These are phyloP conservation scores for Seriola rivoliana DNA, from an alignment of 2,113 vertebrate species.

Conservation along the genomic window DNA sequence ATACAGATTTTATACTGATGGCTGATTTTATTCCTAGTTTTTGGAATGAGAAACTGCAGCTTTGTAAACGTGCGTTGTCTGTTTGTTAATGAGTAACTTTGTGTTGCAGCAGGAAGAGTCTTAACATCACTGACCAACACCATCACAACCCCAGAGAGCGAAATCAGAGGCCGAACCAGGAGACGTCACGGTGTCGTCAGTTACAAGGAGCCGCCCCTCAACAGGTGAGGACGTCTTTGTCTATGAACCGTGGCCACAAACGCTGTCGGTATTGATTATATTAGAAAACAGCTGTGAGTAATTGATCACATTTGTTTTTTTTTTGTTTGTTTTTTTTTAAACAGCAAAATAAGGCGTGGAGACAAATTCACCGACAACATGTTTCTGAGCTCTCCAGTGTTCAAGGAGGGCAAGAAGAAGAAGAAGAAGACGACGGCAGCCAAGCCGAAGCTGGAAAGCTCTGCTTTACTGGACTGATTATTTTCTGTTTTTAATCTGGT, in stretches of 20 bases:
- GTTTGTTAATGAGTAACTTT: not conserved
- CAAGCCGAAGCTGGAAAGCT: not conserved
- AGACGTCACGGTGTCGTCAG: constrained; percentile 62
- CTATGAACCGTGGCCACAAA: accelerated
- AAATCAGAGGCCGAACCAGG: constrained; percentile 44
- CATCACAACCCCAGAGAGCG: constrained; percentile 30
- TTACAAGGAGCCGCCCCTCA: constrained; percentile 83
- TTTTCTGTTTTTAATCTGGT: not conserved
- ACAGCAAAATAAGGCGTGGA: constrained; percentile 85
- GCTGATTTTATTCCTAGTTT: too few relatives aligned
- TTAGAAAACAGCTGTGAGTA: not conserved
- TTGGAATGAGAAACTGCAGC: too few relatives aligned
- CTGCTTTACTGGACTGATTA: not conserved
- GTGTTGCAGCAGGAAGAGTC: constrained; percentile 62
- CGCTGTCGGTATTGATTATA: not conserved
- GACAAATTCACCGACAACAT: constrained; percentile 78
- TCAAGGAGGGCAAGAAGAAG: constrained; percentile 71
- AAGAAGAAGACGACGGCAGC: not conserved
- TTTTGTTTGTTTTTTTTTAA: not conserved
- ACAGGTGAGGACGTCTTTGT: constrained; percentile 66
- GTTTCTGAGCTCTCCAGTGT: constrained; percentile 79
- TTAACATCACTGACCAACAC: constrained; percentile 78
- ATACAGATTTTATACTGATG: too few relatives aligned
- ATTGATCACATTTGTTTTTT: not conserved
- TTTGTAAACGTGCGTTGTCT: too few relatives aligned